Evolutionary conservation across 2,888 invertebrate species (phyloP), one percentile per base, ranked within the genome.

Genomic region (Pseudeuparius sepicola): DNA sequence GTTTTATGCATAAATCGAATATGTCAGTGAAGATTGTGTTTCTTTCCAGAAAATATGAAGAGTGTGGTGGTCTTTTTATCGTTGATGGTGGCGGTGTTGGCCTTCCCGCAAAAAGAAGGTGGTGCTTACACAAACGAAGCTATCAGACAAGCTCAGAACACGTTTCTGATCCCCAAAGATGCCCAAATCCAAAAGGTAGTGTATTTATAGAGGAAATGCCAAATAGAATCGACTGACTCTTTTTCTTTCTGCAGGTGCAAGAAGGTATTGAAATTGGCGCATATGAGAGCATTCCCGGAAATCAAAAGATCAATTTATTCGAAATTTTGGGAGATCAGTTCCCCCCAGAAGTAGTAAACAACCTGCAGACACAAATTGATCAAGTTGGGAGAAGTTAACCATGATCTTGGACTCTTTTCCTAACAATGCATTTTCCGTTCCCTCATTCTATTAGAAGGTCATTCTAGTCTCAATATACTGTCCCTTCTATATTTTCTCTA

Each of bases 221-320:
- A n/a, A n/a, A n/a, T n/a, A n/a, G n/a, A n/a, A n/a, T n/a, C n/a
- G n/a, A n/a, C n/a, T n/a, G n/a, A n/a, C n/a, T n/a, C n/a, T n/a
- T n/a, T n/a, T n/a, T n/a, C n/a, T n/a, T n/a, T n/a, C 29, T 39
- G 23, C 36, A 76, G 76, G 81, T 82, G 2, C 81, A 86, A 64
- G 85, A 86, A 63, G 86, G 86, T 36, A 83, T 87, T 45, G 85
- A 87, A 63, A 63, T 87, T 53, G 85, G 83, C 3, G 86, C 86
- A 4, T 85, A 84, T 61, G 86, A 87, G 63, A 79, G 81, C 45
- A 87, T 88, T 53, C 87, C 87, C 52, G 84, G 79, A 42, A 77
- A 84, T 65, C 85, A 87, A 63, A 73, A 75, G 54, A 81, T 88
- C 61, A 80, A 86, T 62, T 68, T 87, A n/a, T 78, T 73, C 58